A percentile compares a stretch with the other conserved stretches of the same genome.
Conservation (phyloP, 2,888 invertebrate genomes). For the Thymelicus acteon region DNA sequence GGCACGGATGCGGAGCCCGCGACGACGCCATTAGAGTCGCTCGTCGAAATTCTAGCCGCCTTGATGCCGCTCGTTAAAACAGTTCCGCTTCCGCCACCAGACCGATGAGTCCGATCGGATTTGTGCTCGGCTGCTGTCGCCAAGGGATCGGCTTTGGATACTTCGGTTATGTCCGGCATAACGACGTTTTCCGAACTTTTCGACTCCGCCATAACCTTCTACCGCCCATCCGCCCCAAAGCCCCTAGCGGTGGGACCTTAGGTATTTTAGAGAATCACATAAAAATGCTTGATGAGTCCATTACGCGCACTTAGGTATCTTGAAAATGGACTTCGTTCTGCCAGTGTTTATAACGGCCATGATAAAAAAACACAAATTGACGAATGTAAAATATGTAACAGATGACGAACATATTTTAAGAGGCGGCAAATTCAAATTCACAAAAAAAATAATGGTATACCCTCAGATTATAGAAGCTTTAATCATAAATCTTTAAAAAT, state of each 20-base stretch:
- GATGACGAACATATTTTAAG: slow-evolving; percentile 49
- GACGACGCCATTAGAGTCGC: slow-evolving; percentile 73
- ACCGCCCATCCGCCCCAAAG: slow-evolving; percentile 46
- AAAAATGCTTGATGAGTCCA: slow-evolving; percentile 11
- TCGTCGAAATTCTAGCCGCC: slow-evolving; percentile 57
- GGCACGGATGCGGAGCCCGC: slow-evolving; percentile 88
- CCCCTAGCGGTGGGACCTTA: slow-evolving; percentile 48
- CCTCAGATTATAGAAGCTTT: no score
- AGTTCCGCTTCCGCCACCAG: slow-evolving; percentile 69
- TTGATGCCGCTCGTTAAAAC: slow-evolving; percentile 66
- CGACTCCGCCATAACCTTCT: slow-evolving; percentile 71
- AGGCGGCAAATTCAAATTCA: slow-evolving; percentile 61
- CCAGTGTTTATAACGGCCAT: slow-evolving; percentile 61
- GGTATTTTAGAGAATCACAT: slow-evolving; percentile 48
- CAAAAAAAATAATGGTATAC: no score
- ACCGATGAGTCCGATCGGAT: slow-evolving; percentile 62
- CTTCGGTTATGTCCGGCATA: slow-evolving; percentile 90
- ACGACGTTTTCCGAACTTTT: slow-evolving; percentile 87
- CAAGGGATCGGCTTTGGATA: slow-evolving; percentile 84
- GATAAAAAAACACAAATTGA: slow-evolving; percentile 57
- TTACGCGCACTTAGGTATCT: slow-evolving; percentile 44
- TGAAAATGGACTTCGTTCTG: slow-evolving; percentile 52
- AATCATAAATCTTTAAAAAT: no score
- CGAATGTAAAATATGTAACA: slow-evolving; percentile 40
- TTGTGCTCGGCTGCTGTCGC: slow-evolving; percentile 86